Percentiles rank a stretch among this genome's conserved stretches.
These are phyloP conservation scores for Lateolabrax maculatus DNA, from an alignment of 2,797 vertebrate genomes.

Conservation along the genomic window DNA sequence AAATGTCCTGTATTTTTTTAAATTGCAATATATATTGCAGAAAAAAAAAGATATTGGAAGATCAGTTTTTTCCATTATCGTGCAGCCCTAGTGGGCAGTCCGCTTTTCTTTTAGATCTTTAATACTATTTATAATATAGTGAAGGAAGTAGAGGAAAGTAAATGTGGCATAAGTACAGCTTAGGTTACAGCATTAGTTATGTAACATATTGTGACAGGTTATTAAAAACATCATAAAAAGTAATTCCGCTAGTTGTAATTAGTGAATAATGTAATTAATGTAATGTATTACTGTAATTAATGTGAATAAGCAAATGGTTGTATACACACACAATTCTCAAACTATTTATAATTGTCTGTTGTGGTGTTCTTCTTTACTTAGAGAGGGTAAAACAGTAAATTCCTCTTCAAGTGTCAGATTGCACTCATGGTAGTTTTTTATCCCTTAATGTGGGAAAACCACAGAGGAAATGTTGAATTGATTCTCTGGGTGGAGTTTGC, in stretches of 20 bases:
- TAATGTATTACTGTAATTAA: too few species aligned
- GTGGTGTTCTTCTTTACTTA: conserved; percentile 22
- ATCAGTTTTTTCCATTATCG: too few species aligned
- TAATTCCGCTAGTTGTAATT: too few species aligned
- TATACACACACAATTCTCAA: background rate
- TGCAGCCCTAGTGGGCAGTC: conserved; percentile 20
- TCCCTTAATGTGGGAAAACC: conserved; percentile 45
- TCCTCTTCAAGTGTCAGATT: conserved; percentile 50
- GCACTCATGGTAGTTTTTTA: conserved; percentile 38
- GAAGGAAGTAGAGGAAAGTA: conserved; percentile 2
- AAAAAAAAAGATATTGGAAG: too few species aligned
- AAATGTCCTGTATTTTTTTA: too few species aligned
- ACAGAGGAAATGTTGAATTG: conserved; percentile 60
- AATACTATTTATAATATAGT: conserved; percentile 5
- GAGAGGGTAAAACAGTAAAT: conserved; percentile 25
- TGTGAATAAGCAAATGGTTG: background rate
- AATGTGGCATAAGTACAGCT: background rate
- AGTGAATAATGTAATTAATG: too few species aligned
- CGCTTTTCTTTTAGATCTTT: conserved; percentile 10
- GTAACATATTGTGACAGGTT: background rate
- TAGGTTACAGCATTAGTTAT: background rate
- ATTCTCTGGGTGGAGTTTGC: conserved; percentile 57
- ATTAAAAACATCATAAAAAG: background rate
- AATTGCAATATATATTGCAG: too few species aligned
- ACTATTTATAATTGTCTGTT: background rate